These are phyloP conservation scores for Tyria jacobaeae DNA, from an alignment of 2,888 invertebrate genomes.

Conservation along the genomic window DNA sequence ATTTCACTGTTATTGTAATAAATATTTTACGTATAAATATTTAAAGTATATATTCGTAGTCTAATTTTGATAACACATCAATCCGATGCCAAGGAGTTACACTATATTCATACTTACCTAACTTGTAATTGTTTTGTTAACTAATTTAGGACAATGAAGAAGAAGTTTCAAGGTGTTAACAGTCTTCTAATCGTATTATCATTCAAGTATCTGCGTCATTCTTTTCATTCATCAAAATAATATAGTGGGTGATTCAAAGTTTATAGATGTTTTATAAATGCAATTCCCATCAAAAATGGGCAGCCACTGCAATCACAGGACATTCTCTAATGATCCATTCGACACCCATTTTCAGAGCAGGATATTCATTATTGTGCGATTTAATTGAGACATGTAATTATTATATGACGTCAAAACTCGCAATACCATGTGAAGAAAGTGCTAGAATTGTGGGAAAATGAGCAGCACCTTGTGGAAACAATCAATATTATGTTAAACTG, in stretches of 20 bases:
- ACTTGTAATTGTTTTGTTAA: too few species aligned
- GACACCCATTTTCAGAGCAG: conserved; percentile 3
- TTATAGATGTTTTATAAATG: conserved; percentile 5
- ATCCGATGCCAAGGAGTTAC: too few species aligned
- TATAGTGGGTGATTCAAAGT: neutral
- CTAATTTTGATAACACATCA: too few species aligned
- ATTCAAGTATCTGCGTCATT: conserved; percentile 9
- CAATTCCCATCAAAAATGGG: neutral
- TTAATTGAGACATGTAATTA: neutral
- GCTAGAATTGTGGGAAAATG: conserved; percentile 34
- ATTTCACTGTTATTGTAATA: too few species aligned
- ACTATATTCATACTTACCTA: too few species aligned
- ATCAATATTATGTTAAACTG: conserved; percentile 22
- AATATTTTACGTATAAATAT: too few species aligned
- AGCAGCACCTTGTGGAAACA: conserved; percentile 18
- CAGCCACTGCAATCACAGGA: conserved; percentile 5
- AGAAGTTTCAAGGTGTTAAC: neutral
- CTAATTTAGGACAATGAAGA: neutral
- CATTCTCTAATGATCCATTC: neutral
- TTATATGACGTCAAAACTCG: conserved; percentile 19
- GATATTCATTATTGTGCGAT: neutral
- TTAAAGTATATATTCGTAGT: too few species aligned
- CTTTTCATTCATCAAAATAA: conserved; percentile 5
- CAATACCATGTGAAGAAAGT: neutral
- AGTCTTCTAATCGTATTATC: neutral